Evolutionary conservation across 1,140 invertebrate species (phyloP).

Genomic region (Psix sp.): DNA sequence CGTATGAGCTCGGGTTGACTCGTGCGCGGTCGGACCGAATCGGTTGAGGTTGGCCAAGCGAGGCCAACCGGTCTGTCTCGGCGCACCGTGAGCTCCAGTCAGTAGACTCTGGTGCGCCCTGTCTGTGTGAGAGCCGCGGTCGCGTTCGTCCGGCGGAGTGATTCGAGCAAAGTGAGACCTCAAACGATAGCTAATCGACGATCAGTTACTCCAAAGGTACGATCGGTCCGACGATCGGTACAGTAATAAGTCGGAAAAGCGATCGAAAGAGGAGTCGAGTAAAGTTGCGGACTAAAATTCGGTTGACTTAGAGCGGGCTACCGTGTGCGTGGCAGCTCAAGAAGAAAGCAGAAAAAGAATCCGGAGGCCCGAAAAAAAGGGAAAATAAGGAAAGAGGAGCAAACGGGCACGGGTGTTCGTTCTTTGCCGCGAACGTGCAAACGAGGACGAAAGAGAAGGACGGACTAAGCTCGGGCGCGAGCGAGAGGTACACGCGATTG

Average conservation of each 20-base stretch:
- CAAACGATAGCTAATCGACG: neutral
- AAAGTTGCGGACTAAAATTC: no score
- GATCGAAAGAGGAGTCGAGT: neutral
- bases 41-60: conserved; percentile 61
- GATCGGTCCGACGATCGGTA: no score
- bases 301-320: conserved; percentile 9
- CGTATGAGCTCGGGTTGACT: conserved; percentile 1
- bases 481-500: conserved; percentile 51
- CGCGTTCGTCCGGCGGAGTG: conserved; percentile 1
- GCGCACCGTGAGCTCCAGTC: conserved; percentile 25
- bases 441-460: conserved; percentile 45
- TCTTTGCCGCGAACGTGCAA: conserved; percentile 44
- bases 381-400: conserved; percentile 23
- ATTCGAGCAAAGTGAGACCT: conserved; percentile 7
- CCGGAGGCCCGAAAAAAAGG: conserved; percentile 6
- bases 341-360: conserved; percentile 32
- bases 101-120: conserved; percentile 11
- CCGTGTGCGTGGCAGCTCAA: conserved; percentile 7
- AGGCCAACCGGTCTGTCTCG: conserved; percentile 70
- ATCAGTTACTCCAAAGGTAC: no score
- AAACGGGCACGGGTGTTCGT: conserved; percentile 24
- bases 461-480: conserved; percentile 20
- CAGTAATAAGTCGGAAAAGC: no score
- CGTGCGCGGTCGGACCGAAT: conserved; percentile 41
- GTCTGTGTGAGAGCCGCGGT: conserved; percentile 9